Evolutionary conservation across 2,797 vertebrate genomes (phyloP), one percentile per base, ranked within the genome.

Genomic region (Eospalax fontanierii): DNA sequence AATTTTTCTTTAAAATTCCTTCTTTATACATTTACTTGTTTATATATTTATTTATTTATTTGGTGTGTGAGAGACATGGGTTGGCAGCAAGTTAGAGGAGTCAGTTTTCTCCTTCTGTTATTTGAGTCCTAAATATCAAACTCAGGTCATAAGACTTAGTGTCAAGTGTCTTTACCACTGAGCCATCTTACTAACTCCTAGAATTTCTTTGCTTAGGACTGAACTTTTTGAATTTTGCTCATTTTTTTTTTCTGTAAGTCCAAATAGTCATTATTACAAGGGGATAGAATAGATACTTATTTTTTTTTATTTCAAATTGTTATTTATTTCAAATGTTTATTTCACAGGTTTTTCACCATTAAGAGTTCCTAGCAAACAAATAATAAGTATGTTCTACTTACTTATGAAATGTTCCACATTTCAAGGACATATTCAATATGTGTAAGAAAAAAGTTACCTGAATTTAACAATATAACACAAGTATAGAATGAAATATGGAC

Each of bases 191-290:
- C 5, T 3, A 16, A 3, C 33, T 54, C 22, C 76, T 7, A 40
- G 94, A 71, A 73, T 79, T 46, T 76, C 6, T 83, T 95, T 94
- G 71, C 94, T 81, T 90, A 90, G 65, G 81, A 66, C 78, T 73
- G 21, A 71, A 33, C 40, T 50, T 91, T 86, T 68, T n/a, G 70
- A 0, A 18, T 91, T 87, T 78, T 63, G 89, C 0, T 38, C 43
- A 71, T 38, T 57, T 82, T 94, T 85, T 84, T 63, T 81, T 50
- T 59, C 38, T 91, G 40, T 28, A 94, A 95, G 19, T 88, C 61
- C 74, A 61, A 82, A 92, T 12, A 11, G 66, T 28, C 18, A 94
- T 9, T 28, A 57, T 46, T 95, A 66, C 59, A 70, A 19, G 92
- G 22, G 92, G 66, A 24, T 11, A 26, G 1, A 79, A 84, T 66